Conservation (phyloP, 2,888 invertebrate species). For the Osmoderma eremita region DNA sequence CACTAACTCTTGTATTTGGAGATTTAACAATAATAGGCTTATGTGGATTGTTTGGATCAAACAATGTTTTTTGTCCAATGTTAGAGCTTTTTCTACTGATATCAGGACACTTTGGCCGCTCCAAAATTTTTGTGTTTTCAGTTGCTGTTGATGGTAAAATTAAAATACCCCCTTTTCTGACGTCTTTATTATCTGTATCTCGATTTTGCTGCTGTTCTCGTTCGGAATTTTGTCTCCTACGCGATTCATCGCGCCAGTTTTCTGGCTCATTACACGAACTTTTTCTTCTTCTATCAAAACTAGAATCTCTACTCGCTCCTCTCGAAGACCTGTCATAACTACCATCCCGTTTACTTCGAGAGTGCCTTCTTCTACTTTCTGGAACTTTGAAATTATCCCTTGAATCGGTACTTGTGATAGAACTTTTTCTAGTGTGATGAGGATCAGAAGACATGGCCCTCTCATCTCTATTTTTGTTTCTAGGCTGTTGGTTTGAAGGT, state of each 20-base stretch:
- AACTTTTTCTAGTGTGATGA: slow-evolving; percentile 51
- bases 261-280: slow-evolving; percentile 56
- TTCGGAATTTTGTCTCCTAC: slow-evolving; percentile 56
- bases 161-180: slow-evolving; percentile 58
- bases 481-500: slow-evolving; percentile 35
- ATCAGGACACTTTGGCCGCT: slow-evolving; percentile 48
- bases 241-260: slow-evolving; percentile 62
- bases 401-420: slow-evolving; percentile 52
- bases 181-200: slow-evolving; percentile 49
- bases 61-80: slow-evolving; percentile 66
- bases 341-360: slow-evolving; percentile 47
- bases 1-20: slow-evolving; percentile 58
- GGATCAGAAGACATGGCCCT: slow-evolving; percentile 34
- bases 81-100: slow-evolving; percentile 45
- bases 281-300: slow-evolving; percentile 56
- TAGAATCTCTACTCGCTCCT: slow-evolving; percentile 56
- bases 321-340: slow-evolving; percentile 51
- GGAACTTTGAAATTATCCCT: slow-evolving; percentile 58
- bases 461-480: slow-evolving; percentile 41
- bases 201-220: slow-evolving; percentile 47
- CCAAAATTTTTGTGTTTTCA: slow-evolving; percentile 47
- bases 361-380: slow-evolving; percentile 49
- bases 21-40: slow-evolving; percentile 78
- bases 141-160: slow-evolving; percentile 56
- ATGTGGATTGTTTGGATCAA: slow-evolving; percentile 73